Evolutionary conservation across 1,140 invertebrate genomes (phyloP).

Genomic region (Trichoplusia ni): DNA sequence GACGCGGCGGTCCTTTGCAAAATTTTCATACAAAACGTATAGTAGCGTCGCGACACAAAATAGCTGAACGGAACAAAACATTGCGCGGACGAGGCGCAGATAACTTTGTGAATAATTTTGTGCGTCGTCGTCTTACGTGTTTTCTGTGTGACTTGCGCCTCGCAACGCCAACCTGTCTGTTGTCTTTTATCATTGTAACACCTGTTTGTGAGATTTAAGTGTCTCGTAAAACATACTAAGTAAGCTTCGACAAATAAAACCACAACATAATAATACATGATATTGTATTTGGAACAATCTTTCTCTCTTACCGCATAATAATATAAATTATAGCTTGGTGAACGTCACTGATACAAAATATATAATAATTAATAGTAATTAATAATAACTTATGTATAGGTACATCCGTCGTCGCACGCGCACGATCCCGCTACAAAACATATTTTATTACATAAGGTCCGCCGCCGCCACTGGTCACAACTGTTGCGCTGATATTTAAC

Average conservation of each 20-base stretch:
- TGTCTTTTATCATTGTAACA: no score
- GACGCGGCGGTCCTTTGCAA: no score
- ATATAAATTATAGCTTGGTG: conserved; percentile 67
- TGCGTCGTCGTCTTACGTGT: no score
- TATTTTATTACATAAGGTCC: conserved; percentile 46
- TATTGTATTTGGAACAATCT: conserved; percentile 74
- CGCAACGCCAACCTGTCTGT: no score
- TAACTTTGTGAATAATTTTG: no score
- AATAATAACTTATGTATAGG: conserved; percentile 62
- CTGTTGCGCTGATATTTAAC: not conserved
- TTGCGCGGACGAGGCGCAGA: no score
- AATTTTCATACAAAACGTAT: no score
- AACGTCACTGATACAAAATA: conserved; percentile 76
- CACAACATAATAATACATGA: conserved; percentile 55
- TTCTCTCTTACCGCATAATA: conserved; percentile 57
- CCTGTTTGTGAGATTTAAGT: no score
- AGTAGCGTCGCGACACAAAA: no score
- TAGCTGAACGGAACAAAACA: no score
- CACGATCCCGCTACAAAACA: conserved; percentile 38
- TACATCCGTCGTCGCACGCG: conserved; percentile 43
- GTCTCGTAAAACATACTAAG: no score
- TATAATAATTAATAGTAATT: conserved; percentile 61
- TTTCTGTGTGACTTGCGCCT: no score
- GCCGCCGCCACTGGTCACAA: conserved; percentile 38
- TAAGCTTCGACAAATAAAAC: conserved; percentile 50